Evolutionary conservation across 2,888 invertebrate genomes (phyloP).

Genomic region (Aphidius colemani): DNA sequence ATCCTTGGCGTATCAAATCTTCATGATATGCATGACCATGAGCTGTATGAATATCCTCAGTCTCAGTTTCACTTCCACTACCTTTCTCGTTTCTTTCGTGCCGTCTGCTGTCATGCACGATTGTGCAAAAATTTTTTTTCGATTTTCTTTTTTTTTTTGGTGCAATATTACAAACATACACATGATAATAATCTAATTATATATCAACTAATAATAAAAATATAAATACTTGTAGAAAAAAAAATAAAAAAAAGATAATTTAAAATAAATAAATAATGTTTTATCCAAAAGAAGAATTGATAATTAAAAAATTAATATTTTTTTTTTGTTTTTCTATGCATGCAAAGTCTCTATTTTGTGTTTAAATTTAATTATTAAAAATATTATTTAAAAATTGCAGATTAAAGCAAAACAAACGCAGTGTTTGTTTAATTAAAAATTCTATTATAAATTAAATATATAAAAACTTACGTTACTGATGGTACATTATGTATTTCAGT

Average conservation of each 20-base stretch:
- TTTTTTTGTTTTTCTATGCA: conserved; percentile 17
- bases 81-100: conserved; percentile 63
- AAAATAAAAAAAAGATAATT: too few relatives aligned
- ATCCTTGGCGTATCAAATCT: conserved; percentile 53
- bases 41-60: conserved; percentile 66
- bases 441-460: conserved; percentile 14
- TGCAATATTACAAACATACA: conserved; percentile 44
- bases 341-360: conserved; percentile 29
- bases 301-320: neutral
- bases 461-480: conserved; percentile 65
- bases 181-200: conserved; percentile 36
- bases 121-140: neutral
- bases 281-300: too few relatives aligned
- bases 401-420: conserved; percentile 22
- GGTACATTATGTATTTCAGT: conserved; percentile 60
- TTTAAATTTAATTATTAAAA: conserved; percentile 1
- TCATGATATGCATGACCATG: conserved; percentile 55
- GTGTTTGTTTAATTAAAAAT: conserved; percentile 8
- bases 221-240: too few relatives aligned
- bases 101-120: conserved; percentile 54
- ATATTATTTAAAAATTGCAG: conserved; percentile 13
- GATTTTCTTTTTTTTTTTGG: conserved; percentile 43
- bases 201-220: conserved; percentile 30
- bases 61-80: conserved; percentile 77
- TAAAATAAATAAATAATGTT: too few relatives aligned